These are phyloP conservation scores for Phalacrocorax pelagicus DNA, from an alignment of 2,113 vertebrate species.

Conservation along the genomic window DNA sequence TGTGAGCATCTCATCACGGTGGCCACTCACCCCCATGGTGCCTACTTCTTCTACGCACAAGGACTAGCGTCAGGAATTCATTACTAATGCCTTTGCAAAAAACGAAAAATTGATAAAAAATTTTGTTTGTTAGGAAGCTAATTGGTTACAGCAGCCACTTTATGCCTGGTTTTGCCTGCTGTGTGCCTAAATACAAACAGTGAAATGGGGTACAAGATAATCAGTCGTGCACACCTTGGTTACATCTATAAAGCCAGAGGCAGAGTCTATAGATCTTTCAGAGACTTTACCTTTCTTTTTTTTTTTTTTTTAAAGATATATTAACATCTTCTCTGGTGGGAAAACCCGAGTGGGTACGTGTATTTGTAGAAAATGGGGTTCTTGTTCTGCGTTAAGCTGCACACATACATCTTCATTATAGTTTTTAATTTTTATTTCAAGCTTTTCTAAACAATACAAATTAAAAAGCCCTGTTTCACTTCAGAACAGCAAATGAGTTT, in stretches of 20 bases:
- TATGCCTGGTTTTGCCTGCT: background rate
- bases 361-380: background rate
- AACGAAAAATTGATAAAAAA: background rate
- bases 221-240: background rate
- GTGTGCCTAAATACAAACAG: background rate
- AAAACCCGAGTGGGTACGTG: background rate
- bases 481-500: background rate
- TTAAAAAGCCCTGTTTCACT: rapidly evolving
- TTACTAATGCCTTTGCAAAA: background rate
- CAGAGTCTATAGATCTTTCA: background rate
- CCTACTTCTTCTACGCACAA: background rate
- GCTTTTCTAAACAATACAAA: background rate
- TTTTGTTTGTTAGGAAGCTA: background rate
- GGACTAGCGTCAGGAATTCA: background rate
- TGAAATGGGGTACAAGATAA: background rate
- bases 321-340: background rate
- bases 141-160: background rate
- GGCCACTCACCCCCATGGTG: rapidly evolving
- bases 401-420: background rate
- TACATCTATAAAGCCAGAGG: background rate
- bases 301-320: background rate
- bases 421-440: background rate
- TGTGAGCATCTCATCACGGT: background rate
- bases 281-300: background rate
- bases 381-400: background rate